These are phyloP conservation scores for Carcharodon carcharias DNA, from an alignment of 2,797 vertebrate species.

Conservation along the genomic window DNA sequence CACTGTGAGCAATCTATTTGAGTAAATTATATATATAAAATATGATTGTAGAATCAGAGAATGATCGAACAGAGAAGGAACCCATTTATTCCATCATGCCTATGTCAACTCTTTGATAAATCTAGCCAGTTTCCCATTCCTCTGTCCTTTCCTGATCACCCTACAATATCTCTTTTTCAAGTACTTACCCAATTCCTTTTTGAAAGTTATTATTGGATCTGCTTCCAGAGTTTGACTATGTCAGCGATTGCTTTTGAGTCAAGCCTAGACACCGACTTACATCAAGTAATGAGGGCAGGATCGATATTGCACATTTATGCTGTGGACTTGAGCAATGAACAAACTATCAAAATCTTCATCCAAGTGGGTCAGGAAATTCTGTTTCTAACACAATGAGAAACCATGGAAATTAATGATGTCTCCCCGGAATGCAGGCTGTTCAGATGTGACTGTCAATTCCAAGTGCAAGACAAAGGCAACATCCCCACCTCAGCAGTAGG, in stretches of 20 bases:
- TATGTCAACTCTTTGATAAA: background rate
- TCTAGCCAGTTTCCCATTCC: too few species aligned
- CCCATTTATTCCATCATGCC: background rate
- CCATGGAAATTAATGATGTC: background rate
- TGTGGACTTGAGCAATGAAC: background rate
- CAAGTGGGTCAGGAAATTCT: background rate
- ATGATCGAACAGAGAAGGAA: background rate
- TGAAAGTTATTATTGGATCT: background rate
- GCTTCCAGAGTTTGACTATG: background rate
- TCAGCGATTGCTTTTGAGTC: background rate
- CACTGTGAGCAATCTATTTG: background rate
- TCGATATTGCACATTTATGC: background rate
- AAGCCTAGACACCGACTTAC: background rate
- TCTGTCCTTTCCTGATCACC: too few species aligned
- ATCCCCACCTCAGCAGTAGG: background rate
- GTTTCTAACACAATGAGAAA: background rate
- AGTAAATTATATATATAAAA: background rate
- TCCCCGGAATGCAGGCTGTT: background rate
- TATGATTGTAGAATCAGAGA: background rate
- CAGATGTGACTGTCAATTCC: background rate
- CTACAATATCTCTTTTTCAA: too few species aligned
- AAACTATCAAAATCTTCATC: background rate
- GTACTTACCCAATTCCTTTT: background rate
- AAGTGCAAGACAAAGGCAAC: background rate
- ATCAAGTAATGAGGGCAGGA: background rate